Percentiles rank a stretch among this genome's conserved stretches.
These are phyloP conservation scores for Megalops atlanticus DNA, from an alignment of 2,113 vertebrate genomes.

Conservation along the genomic window DNA sequence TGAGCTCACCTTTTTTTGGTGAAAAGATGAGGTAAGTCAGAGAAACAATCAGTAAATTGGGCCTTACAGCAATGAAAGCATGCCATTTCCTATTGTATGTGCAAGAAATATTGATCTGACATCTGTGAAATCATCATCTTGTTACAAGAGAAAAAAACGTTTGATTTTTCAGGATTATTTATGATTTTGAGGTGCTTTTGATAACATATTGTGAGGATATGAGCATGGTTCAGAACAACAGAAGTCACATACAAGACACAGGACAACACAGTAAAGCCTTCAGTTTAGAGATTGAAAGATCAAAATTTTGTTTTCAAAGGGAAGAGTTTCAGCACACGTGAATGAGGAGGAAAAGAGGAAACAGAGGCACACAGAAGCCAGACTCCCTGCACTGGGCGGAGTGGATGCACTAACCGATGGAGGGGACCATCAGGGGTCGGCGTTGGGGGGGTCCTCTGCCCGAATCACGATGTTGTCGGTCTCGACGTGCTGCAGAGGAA, in stretches of 20 bases:
- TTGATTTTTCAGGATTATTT: no score
- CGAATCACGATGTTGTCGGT: conserved; percentile 69
- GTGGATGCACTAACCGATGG: conserved; percentile 84
- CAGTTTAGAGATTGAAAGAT: conserved; percentile 33
- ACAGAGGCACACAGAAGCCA: conserved; percentile 6
- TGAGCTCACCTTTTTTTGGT: no score
- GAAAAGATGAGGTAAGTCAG: no score
- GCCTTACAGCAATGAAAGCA: no score
- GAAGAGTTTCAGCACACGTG: not conserved
- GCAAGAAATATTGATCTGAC: no score
- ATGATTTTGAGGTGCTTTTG: no score
- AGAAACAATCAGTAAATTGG: no score
- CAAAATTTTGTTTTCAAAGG: not conserved
- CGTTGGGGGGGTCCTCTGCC: conserved; percentile 73
- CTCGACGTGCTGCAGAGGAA: conserved; percentile 66
- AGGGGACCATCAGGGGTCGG: conserved; percentile 77
- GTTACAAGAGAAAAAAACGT: no score
- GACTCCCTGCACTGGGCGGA: no score
- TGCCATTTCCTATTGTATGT: no score
- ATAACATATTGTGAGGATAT: conserved; percentile 38
- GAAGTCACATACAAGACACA: conserved; percentile 49
- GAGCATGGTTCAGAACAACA: conserved; percentile 54
- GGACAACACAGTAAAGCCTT: conserved; percentile 44
- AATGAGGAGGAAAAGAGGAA: not conserved
- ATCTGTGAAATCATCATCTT: no score